Percentiles rank a stretch among this genome's conserved stretches.
Conservation (phyloP, 2,888 invertebrate genomes). For the Andrena chrysosceles region DNA sequence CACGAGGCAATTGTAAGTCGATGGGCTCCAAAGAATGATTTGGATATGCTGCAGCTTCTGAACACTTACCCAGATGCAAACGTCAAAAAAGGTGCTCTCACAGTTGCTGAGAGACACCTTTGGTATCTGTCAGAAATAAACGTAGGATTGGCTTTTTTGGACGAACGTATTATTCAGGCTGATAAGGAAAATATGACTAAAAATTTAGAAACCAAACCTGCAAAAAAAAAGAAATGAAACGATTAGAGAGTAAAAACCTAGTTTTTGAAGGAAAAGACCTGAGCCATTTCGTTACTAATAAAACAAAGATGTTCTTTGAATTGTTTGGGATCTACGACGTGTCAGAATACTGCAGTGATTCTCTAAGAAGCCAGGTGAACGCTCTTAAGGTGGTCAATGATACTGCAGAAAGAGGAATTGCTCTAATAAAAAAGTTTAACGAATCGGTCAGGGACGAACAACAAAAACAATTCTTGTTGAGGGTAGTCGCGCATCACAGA, state of each 20-base stretch:
- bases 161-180: conserved; percentile 3
- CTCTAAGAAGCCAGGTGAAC: conserved; percentile 1
- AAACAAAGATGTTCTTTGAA: conserved; percentile 7
- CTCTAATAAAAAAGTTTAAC: conserved; percentile 7
- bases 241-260: conserved; percentile 7
- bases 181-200: conserved; percentile 3
- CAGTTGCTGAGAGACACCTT: no score
- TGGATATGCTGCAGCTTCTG: neutral
- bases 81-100: neutral
- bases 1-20: conserved; percentile 1
- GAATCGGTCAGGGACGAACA: conserved; percentile 4
- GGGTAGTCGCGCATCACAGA: conserved; percentile 1
- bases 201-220: conserved; percentile 3
- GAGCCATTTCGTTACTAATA: conserved; percentile 3
- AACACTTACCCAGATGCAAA: conserved; percentile 3
- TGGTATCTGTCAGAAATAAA: no score
- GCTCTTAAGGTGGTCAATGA: conserved; percentile 6
- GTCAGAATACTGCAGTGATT: conserved; percentile 6
- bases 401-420: conserved; percentile 6
- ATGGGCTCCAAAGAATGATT: neutral
- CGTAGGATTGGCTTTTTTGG: neutral
- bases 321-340: conserved; percentile 6
- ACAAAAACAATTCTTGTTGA: conserved; percentile 6
- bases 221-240: conserved; percentile 7
- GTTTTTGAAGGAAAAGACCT: conserved; percentile 6